Evolutionary conservation across 2,888 invertebrate genomes (phyloP), one percentile per base, ranked within the genome.

Genomic region (Augochlorella aurata): DNA sequence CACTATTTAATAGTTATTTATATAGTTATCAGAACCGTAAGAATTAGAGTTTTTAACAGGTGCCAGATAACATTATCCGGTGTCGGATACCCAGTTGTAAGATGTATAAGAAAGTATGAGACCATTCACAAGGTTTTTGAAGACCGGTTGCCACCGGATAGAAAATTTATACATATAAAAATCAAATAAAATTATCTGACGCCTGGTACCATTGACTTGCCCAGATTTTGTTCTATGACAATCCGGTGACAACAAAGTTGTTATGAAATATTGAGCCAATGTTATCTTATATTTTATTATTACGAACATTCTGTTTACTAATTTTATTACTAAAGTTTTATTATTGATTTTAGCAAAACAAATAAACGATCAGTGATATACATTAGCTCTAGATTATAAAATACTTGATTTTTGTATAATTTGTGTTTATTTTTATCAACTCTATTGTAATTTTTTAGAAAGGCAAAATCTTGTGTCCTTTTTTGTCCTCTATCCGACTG

Each of bases 341-440:
- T 81, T 70, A 18, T 79, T 79, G 77, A 82, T 81, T 88, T 85
- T 89, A 88, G 89, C 89, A 83, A 68, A 85, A 82, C 63, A 85
- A 83, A 83, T 80, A 83, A 85, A 75, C 77, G 66, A 83, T 87
- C 75, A 74, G 67, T 47, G 66, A 16, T 16, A 14, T n/a, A 65
- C 61, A 52, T 58, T 50, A 74, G 44, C 75, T 76, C 63, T 74
- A 79, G 21, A 76, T 76, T 63, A 70, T 67, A 24, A 65, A 79
- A 45, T 61, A 74, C 16, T 45, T 29, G 50, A 71, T 79, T 54
- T 75, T 68, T 77, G 75, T 78, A 29, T 63, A 78, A 72, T 69
- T 74, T 66, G 58, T 77, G 49, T 81, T 83, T 29, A 29, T 4
- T 74, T 24, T 49, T 74, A 83, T 81, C 50, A 58, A 67, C 21